Conservation (phyloP, 1,140 invertebrate species). For the Zelostemma sp. region DNA sequence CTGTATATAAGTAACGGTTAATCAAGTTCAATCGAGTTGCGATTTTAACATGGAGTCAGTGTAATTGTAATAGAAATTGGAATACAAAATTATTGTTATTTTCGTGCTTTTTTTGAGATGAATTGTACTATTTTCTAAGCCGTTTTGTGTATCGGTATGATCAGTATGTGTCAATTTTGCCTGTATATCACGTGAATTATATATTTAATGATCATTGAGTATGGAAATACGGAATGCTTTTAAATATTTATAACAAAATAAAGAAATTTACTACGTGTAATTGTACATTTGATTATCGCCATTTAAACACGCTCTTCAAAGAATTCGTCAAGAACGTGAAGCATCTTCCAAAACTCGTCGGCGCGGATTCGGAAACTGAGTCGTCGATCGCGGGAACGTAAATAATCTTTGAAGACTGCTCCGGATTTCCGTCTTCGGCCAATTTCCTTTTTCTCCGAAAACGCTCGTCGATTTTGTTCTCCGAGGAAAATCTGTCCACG, state of each 20-base stretch:
- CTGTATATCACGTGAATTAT: slow-evolving; percentile 32
- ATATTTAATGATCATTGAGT: slow-evolving; percentile 45
- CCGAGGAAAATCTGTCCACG: slow-evolving; percentile 64
- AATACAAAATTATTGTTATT: slow-evolving; percentile 40
- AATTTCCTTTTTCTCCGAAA: slow-evolving; percentile 55
- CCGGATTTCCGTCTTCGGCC: too few relatives aligned
- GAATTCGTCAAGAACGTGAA: too few relatives aligned
- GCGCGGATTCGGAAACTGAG: too few relatives aligned
- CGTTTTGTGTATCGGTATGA: slow-evolving; percentile 23
- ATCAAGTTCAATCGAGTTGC: too few relatives aligned
- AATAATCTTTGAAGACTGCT: too few relatives aligned
- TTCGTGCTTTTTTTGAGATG: slow-evolving; percentile 26
- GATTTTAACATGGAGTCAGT: too few relatives aligned
- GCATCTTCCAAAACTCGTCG: too few relatives aligned
- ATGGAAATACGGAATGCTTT: slow-evolving; percentile 54
- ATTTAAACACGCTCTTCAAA: slow-evolving; percentile 23
- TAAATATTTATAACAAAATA: slow-evolving; percentile 65
- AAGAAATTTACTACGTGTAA: slow-evolving; percentile 39
- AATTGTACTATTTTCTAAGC: slow-evolving; percentile 11
- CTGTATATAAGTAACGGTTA: too few relatives aligned
- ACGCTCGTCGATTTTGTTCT: slow-evolving; percentile 48
- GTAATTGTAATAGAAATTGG: too few relatives aligned
- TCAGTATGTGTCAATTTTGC: slow-evolving; percentile 24
- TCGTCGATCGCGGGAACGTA: too few relatives aligned
- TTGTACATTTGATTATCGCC: slow-evolving; percentile 3